These are phyloP conservation scores for Andrena camellia DNA, from an alignment of 2,888 invertebrate species.

Conservation along the genomic window DNA sequence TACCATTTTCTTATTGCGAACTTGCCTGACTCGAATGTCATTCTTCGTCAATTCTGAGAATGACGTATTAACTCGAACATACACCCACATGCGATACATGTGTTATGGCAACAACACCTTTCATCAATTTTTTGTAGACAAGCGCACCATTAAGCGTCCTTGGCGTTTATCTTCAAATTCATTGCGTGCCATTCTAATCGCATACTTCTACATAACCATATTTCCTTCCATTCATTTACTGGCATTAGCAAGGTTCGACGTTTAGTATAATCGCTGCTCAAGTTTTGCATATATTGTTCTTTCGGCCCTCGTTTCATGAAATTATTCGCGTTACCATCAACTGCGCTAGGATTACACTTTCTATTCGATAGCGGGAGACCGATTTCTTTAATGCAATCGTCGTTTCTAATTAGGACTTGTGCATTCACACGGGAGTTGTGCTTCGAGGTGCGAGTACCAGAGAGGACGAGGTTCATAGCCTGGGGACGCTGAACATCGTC, in stretches of 20 bases:
- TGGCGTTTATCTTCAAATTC: neutral
- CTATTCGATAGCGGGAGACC: neutral
- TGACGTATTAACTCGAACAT: slow-evolving; percentile 43
- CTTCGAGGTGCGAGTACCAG: slow-evolving; percentile 87
- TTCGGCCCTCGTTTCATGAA: neutral
- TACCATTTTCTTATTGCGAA: neutral
- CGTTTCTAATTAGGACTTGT: slow-evolving; percentile 87
- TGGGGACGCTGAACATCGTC: slow-evolving; percentile 90
- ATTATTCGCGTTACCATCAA: neutral
- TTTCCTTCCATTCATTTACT: neutral
- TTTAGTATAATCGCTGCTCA: neutral
- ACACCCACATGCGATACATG: slow-evolving; percentile 53
- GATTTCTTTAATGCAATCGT: neutral
- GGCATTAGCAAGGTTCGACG: slow-evolving; percentile 22
- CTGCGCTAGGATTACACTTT: neutral
- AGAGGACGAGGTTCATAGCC: slow-evolving; percentile 88
- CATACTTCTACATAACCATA: neutral
- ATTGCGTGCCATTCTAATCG: slow-evolving; percentile 8
- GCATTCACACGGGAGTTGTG: slow-evolving; percentile 92
- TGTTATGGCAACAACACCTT: slow-evolving; percentile 37
- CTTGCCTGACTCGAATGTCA: neutral
- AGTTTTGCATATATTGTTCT: too few relatives aligned
- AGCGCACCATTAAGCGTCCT: neutral
- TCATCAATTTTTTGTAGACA: too few relatives aligned
- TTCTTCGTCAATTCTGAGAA: slow-evolving; percentile 31